These are phyloP conservation scores for Pseudomyrmex sp. DNA, from an alignment of 1,140 invertebrate genomes.

Conservation along the genomic window DNA sequence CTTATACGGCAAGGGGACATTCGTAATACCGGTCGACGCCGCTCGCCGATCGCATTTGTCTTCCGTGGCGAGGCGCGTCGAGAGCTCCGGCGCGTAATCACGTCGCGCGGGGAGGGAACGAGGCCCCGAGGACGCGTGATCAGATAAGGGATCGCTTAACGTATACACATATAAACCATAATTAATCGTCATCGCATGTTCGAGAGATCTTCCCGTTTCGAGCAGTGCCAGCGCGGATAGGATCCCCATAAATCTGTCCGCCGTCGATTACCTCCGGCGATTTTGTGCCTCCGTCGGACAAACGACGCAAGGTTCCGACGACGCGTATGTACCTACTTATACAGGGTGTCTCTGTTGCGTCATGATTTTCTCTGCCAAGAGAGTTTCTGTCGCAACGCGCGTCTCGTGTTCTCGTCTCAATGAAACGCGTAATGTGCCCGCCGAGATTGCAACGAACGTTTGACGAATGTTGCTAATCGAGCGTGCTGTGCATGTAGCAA, in stretches of 20 bases:
- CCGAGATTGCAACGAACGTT: neutral
- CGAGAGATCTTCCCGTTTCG: constrained; percentile 68
- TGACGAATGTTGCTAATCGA: neutral
- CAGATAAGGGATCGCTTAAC: neutral
- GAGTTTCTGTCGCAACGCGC: neutral
- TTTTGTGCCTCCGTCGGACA: constrained; percentile 45
- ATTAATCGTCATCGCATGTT: constrained; percentile 72
- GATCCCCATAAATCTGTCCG: constrained; percentile 65
- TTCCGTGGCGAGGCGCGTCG: constrained; percentile 34
- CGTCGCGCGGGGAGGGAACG: constrained; percentile 24
- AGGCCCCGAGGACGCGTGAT: neutral
- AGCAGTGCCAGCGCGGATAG: constrained; percentile 62
- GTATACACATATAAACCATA: constrained; percentile 61
- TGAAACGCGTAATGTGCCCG: neutral
- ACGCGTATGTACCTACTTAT: constrained; percentile 39
- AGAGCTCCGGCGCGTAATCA: constrained; percentile 60
- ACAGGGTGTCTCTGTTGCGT: constrained; percentile 22
- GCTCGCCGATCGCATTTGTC: constrained; percentile 63
- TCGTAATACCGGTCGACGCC: constrained; percentile 61
- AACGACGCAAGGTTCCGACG: constrained; percentile 14
- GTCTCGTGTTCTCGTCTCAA: neutral
- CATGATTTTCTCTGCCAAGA: neutral
- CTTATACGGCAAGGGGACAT: constrained; percentile 53
- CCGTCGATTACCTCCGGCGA: constrained; percentile 56
- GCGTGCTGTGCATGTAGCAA: neutral